These are phyloP conservation scores for Chaenodraco wilsoni DNA, from an alignment of 2,797 vertebrate species.

Conservation along the genomic window DNA sequence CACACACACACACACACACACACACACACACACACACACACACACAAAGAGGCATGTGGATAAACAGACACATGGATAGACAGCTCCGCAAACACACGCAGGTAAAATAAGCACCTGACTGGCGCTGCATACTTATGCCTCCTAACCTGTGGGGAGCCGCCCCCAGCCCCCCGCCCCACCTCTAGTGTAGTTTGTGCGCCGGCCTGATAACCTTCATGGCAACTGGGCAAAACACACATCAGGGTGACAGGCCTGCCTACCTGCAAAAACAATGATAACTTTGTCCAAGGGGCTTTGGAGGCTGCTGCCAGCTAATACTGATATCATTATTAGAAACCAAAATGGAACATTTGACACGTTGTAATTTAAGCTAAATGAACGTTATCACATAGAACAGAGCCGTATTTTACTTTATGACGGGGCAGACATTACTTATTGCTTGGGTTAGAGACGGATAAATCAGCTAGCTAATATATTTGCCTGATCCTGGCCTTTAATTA, in stretches of 20 bases:
- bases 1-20: slow-evolving; percentile 8
- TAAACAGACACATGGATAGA: slow-evolving; percentile 61
- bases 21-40: not conserved
- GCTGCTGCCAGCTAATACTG: slow-evolving; percentile 39
- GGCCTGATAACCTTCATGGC: slow-evolving; percentile 82
- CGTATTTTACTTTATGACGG: slow-evolving; percentile 41
- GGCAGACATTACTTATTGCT: slow-evolving; percentile 43
- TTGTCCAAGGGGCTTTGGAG: slow-evolving; percentile 25
- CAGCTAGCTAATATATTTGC: slow-evolving; percentile 43
- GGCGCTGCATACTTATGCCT: slow-evolving; percentile 75
- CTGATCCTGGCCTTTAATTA: slow-evolving; percentile 58
- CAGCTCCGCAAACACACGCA: slow-evolving; percentile 38
- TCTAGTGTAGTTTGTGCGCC: slow-evolving; percentile 59
- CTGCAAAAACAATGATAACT: slow-evolving; percentile 76
- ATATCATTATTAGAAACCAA: slow-evolving; percentile 47
- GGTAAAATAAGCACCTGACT: slow-evolving; percentile 58
- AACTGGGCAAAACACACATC: slow-evolving; percentile 68
- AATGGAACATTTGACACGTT: slow-evolving; percentile 33
- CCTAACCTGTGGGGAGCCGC: slow-evolving; percentile 74
- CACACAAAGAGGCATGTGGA: slow-evolving; percentile 32
- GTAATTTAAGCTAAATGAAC: slow-evolving; percentile 44
- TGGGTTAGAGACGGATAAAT: slow-evolving; percentile 47
- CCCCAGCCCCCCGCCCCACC: slow-evolving; percentile 56
- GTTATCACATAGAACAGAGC: slow-evolving; percentile 46
- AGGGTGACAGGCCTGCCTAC: slow-evolving; percentile 59